Base-by-base conservation (phyloP, 2,888 invertebrate genomes). In the Biston stratarius region DNA sequence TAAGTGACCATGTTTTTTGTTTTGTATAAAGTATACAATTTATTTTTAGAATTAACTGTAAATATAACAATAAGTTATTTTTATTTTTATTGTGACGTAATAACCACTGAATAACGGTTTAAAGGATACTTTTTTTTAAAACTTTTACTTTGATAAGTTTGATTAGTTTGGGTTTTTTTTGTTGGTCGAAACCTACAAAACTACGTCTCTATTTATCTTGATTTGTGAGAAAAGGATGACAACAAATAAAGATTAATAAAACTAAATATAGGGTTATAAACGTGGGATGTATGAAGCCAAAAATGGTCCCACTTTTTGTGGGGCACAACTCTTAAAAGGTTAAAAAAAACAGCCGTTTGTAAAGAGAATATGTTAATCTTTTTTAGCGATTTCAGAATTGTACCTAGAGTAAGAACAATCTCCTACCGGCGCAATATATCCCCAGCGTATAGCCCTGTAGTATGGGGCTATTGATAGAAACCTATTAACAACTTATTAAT, bases 1-100 rank as follows among this genome's bases (percentile, higher is more conserved):
- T 70, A 57, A 61, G 10, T 42, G 56, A 60, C 59, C 40, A 34
- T 57, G 51, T 63, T 52, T n/a, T 60, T 47, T 63, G 38, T 70
- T 63, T 61, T 69, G 33, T 53, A 42, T 44, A 10, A 56, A 24
- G 33, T 7, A 42, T 49, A 49, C 36, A 56, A 40, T 53, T 58
- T 59, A 34, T 42, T 56, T 51, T 42, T 24, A 15, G 14, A 56
- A 33, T 15, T 48, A n/a, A 34, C 38, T 64, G 36, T 40, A 40
- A 47, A 51, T 51, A 55, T 57, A 55, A 38, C 33, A 8, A 5
- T 42, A 42, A 42, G 55, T 24, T 44, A 40, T 36, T 34, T n/a
- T 36, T 14, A 42, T 24, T 12, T 55, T 36, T 53, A 5, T 14
- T n/a, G 15, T 42, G 0, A 2, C 24, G 6, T 40, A 36, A 24